Evolutionary conservation across 2,113 vertebrate genomes (phyloP), one percentile per base, ranked within the genome.

Genomic region (Cyanoliseus patagonus): DNA sequence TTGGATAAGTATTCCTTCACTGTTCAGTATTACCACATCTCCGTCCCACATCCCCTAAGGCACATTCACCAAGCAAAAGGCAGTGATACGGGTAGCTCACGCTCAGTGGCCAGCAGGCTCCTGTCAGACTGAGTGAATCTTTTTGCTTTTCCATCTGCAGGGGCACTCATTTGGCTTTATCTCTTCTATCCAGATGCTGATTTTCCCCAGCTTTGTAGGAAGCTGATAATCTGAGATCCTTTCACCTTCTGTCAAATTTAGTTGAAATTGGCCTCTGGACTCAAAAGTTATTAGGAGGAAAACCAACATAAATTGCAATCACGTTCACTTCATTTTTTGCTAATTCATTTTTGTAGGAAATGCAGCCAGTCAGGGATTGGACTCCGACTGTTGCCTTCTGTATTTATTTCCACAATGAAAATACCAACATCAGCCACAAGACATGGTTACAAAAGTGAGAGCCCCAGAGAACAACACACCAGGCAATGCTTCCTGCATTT

Each of bases 211-310:
- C 85, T 93, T 93, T 77, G 90, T 77, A 70, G 94, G 96, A 93
- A 92, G 55, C 53, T 63, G 93, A 90, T 94, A 83, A 94, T 92
- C 92, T 86, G 69, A 78, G 88, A 86, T 23, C 51, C 47, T 97
- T 96, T 90, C 74, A 88, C 92, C 86, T 95, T 93, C 95, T 95
- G 94, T 92, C 95, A 93, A 81, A 90, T 83, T 35, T 74, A 94
- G 68, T 42, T 39, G 9, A 93, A 94, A 96, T 72, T 96, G 86
- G 86, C 91, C 91, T 81, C 91, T 14, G 23, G 86, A 78, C 66
- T 83, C 86, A 82, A 44, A 93, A 94, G 85, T 81, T 94, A 88
- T 81, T 93, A 96, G 80, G 64, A 90, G 55, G 68, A 88, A 95
- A 97, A 88, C 25, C 53, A 86, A 83, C 69, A 88, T 27, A 53